Evolutionary conservation across 2,888 invertebrate species (phyloP).

Genomic region (Synergus gifuensis): DNA sequence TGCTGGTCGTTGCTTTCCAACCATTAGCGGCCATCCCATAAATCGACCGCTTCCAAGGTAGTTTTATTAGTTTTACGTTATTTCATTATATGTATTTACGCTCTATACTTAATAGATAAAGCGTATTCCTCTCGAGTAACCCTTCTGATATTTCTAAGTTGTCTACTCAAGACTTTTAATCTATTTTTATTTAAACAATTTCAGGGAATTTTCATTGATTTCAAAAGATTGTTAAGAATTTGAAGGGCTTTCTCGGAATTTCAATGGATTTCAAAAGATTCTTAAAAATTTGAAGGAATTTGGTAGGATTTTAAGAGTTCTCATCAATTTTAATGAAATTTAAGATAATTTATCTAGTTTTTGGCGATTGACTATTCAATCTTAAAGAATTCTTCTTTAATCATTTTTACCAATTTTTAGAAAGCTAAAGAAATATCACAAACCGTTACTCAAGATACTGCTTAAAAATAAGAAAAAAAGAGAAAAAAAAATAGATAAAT

Average conservation of each 20-base stretch:
- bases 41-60: slow-evolving; percentile 56
- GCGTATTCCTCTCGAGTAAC: slow-evolving; percentile 5
- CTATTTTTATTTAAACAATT: no score
- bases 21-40: slow-evolving; percentile 73
- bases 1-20: slow-evolving; percentile 77
- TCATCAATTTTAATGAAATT: no score
- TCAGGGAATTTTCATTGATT: no score
- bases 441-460: slow-evolving; percentile 7
- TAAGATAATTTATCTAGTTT: no score
- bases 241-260: no score
- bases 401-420: neutral
- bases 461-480: slow-evolving; percentile 29
- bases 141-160: neutral
- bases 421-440: neutral
- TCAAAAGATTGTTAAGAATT: no score
- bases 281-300: no score
- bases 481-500: slow-evolving; percentile 37
- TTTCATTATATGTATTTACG: slow-evolving; percentile 52
- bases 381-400: neutral
- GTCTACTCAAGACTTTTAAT: neutral
- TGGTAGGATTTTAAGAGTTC: no score
- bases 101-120: slow-evolving; percentile 59
- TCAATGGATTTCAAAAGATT: no score
- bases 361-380: no score
- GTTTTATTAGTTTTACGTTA: slow-evolving; percentile 47